phyloP scores from a whole-genome alignment of 2,888 invertebrate species.

The Empis livida region DNA sequence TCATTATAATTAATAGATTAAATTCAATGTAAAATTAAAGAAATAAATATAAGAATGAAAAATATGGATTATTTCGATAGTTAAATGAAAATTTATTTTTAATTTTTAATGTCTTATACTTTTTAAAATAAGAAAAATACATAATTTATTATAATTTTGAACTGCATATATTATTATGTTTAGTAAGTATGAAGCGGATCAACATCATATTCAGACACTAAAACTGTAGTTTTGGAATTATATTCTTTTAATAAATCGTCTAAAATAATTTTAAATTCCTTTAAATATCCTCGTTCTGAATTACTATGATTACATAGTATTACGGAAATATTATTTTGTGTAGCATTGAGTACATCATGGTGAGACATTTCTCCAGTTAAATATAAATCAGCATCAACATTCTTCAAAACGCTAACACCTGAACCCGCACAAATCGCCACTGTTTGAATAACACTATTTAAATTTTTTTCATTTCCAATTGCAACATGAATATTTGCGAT shows the following conservation, averaged over 20 bases:
- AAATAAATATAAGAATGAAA: too few relatives aligned
- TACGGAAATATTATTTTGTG: conserved; percentile 63
- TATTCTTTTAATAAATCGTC: conserved; percentile 17
- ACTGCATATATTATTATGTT: not conserved
- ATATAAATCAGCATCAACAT: conserved; percentile 61
- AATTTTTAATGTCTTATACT: not conserved
- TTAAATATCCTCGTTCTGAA: conserved; percentile 80
- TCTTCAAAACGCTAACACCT: conserved; percentile 63
- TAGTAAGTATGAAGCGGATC: conserved; percentile 58
- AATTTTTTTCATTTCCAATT: conserved; percentile 34
- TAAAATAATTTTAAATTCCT: conserved; percentile 40
- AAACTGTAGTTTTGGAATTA: conserved; percentile 40
- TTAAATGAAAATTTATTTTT: too few relatives aligned
- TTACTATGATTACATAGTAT: conserved; percentile 88
- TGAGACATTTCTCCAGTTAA: conserved; percentile 92
- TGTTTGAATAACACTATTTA: conserved; percentile 41
- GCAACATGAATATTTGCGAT: conserved; percentile 62
- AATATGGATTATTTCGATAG: too few relatives aligned
- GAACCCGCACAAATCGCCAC: conserved; percentile 87
- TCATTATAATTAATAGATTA: too few relatives aligned
- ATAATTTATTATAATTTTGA: too few relatives aligned
- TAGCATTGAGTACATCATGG: conserved; percentile 81
- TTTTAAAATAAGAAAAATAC: too few relatives aligned
- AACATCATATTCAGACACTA: conserved; percentile 56
- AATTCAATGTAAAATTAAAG: too few relatives aligned